Evolutionary conservation across 2,888 invertebrate genomes (phyloP), one percentile per base, ranked within the genome.

Genomic region (Incurvaria masculella): DNA sequence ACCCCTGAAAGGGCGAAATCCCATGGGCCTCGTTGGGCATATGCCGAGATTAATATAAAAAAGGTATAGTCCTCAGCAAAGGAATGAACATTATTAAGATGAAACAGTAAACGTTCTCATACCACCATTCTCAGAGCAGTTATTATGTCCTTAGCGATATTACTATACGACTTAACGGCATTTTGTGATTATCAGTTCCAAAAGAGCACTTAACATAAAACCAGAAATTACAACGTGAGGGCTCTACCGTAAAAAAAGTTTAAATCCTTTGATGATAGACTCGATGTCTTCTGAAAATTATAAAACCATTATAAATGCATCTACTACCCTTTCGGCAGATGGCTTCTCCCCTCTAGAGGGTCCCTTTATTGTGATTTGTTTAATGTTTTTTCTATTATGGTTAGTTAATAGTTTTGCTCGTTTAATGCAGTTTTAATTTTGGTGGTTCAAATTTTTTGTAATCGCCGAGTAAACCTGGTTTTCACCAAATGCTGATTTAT

Each of bases 241-340:
- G 33, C 8, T 56, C 59, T 63, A 75, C 74, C 76, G 76, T 76
- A 76, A 78, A 76, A n/a, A 78, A 76, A 61, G 68, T 70, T 59
- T 61, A 62, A 73, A 75, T 72, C 71, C 64, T 58, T 61, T 72
- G 73, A 75, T 76, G 74, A 72, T 69, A 65, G 67, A 62, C 33
- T 33, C 67, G 42, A 39, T 56, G 57, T 60, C 56, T 53, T 59
- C 55, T 48, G 46, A 54, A 59, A 61, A 71, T 73, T 75, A 74
- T 69, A 74, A 71, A 60, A 60, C 65, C 68, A 76, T 76, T 76
- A 76, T 68, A 72, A 72, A 72, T 61, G 52, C 68, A 75, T 76
- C 70, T 73, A 71, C 70, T 73, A 71, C 65, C 68, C 70, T 62
- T 68, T 65, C 64, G 40, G 63, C 70, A 68, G 66, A 65, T 68